phyloP scores from a whole-genome alignment of 2,797 vertebrate genomes.

The Tiaroga cobitis region DNA sequence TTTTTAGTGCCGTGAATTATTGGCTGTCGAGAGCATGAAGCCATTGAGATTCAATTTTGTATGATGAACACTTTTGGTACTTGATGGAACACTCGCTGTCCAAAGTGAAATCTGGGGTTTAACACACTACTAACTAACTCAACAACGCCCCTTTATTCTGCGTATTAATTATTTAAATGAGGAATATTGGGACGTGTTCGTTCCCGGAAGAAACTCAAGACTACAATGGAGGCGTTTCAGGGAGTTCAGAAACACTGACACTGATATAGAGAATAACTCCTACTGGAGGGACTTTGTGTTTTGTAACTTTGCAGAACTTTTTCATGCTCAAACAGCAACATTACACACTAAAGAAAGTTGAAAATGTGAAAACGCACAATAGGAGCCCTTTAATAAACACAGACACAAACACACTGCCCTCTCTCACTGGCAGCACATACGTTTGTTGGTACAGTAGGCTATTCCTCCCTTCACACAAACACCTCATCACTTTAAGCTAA shows the following conservation, averaged over 20 bases:
- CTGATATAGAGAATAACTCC: too few relatives aligned
- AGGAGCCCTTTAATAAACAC: background rate
- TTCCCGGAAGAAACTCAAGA: too few relatives aligned
- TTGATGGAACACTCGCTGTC: constrained; percentile 16
- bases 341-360: background rate
- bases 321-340: background rate
- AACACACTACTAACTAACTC: too few relatives aligned
- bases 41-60: constrained; percentile 6
- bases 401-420: background rate
- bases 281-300: too few relatives aligned
- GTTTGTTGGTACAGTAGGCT: background rate
- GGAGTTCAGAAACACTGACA: too few relatives aligned
- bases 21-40: background rate
- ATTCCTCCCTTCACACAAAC: constrained; percentile 24
- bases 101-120: background rate
- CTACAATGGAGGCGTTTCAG: too few relatives aligned
- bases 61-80: constrained; percentile 21
- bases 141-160: too few relatives aligned
- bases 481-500: constrained; percentile 34
- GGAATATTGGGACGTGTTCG: too few relatives aligned
- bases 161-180: too few relatives aligned
- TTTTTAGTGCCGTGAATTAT: constrained; percentile 1
- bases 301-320: background rate
- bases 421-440: background rate
- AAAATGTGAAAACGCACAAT: background rate